phyloP scores from a whole-genome alignment of 2,113 vertebrate species.

The Nothocercus nigrocapillus region DNA sequence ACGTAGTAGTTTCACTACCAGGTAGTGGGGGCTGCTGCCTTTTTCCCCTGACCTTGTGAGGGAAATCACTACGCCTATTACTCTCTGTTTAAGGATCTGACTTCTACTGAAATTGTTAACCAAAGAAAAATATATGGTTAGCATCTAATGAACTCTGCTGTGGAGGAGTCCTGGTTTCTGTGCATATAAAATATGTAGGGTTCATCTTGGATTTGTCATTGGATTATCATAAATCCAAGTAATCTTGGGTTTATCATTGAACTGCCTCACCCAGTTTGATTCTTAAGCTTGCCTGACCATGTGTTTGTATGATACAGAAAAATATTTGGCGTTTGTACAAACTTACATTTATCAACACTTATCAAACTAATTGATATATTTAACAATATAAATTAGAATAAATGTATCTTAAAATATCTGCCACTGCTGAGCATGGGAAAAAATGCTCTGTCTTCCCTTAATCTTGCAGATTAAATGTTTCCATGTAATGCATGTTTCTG shows the following conservation, averaged over 20 bases:
- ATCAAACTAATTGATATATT: neutral
- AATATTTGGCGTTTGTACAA: neutral
- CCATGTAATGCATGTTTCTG: no score
- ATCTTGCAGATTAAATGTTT: neutral
- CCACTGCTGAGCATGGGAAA: no score
- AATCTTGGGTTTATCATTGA: neutral
- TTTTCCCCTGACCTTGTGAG: neutral
- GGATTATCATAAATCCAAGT: neutral
- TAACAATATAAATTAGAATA: neutral
- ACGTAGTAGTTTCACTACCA: no score
- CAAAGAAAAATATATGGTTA: neutral
- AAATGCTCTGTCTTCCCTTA: neutral
- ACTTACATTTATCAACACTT: neutral
- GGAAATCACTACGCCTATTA: neutral
- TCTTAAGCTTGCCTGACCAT: fast-evolving
- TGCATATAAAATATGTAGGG: neutral
- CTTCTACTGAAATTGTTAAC: neutral
- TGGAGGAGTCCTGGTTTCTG: neutral
- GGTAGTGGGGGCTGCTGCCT: neutral
- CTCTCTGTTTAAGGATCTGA: neutral
- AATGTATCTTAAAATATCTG: neutral
- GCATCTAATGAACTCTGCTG: neutral
- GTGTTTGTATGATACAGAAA: fast-evolving
- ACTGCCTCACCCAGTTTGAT: neutral
- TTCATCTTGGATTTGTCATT: neutral